These are phyloP conservation scores for Carassius gibelio DNA, from an alignment of 2,113 vertebrate genomes.

Conservation along the genomic window DNA sequence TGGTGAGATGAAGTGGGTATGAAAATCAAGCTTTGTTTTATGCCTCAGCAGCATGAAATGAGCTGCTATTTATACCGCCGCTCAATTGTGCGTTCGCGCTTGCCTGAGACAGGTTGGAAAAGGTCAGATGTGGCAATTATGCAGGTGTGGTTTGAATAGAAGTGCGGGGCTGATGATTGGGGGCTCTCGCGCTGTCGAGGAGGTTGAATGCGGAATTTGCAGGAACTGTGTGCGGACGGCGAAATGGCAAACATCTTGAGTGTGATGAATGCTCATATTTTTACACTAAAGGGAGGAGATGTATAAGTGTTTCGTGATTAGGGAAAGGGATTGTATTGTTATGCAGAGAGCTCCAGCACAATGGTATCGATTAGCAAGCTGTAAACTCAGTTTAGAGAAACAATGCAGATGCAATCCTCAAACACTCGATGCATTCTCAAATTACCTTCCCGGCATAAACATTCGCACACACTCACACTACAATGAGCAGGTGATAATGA, in stretches of 20 bases:
- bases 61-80: conserved; percentile 50
- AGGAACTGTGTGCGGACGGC: conserved; percentile 46
- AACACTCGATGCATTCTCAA: too few relatives aligned
- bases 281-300: conserved; percentile 10
- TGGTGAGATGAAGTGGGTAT: too few relatives aligned
- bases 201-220: conserved; percentile 73
- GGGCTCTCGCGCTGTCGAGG: conserved; percentile 67
- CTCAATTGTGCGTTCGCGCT: conserved; percentile 42
- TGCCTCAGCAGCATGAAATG: conserved; percentile 72
- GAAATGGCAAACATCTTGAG: conserved; percentile 65
- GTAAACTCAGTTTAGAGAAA: too few relatives aligned
- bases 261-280: conserved; percentile 74
- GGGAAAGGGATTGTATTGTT: too few relatives aligned
- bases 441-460: too few relatives aligned
- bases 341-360: too few relatives aligned
- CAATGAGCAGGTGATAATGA: too few relatives aligned
- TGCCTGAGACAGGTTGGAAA: conserved; percentile 75
- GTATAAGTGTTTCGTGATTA: not conserved
- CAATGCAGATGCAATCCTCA: too few relatives aligned
- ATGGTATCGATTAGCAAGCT: too few relatives aligned
- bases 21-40: too few relatives aligned
- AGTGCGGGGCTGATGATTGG: conserved; percentile 70
- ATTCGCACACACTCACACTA: too few relatives aligned
- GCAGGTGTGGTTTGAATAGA: conserved; percentile 75
- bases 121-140: conserved; percentile 82